Evolutionary conservation across 53 echinoderm and acorn worm species (phyloP).

Genomic region (Holothuria leucospilota): DNA sequence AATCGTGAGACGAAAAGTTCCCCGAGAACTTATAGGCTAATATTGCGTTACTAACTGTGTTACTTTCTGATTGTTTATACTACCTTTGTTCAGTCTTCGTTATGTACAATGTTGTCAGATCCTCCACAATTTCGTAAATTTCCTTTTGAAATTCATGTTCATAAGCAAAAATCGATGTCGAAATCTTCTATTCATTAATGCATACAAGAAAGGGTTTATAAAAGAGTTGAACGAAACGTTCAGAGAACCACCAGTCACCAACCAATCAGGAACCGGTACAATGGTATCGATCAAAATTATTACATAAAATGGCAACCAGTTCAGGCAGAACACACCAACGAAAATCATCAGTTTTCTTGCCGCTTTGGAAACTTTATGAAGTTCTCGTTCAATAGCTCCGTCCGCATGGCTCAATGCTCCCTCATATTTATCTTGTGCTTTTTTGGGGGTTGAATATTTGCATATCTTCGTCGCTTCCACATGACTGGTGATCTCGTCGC

Average conservation of each 20-base stretch:
- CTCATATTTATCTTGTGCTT: too few species aligned
- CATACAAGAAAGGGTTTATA: constrained; percentile 3
- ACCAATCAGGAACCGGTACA: background rate
- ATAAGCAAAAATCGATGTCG: background rate
- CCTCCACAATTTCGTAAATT: background rate
- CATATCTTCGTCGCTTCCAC: too few species aligned
- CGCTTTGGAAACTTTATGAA: background rate
- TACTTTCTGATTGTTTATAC: too few species aligned
- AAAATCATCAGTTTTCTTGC: background rate
- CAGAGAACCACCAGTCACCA: background rate
- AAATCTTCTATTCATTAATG: background rate
- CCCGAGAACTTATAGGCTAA: too few species aligned
- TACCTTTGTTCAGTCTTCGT: too few species aligned
- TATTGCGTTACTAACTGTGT: too few species aligned
- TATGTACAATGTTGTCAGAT: too few species aligned
- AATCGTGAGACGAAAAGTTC: too few species aligned
- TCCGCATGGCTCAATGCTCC: too few species aligned
- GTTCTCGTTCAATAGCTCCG: too few species aligned
- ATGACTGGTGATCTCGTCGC: too few species aligned
- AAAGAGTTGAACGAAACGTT: background rate
- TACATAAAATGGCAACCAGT: constrained; percentile 27
- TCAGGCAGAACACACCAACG: background rate
- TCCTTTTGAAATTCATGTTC: background rate
- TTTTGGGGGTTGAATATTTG: too few species aligned
- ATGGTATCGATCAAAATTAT: background rate